Base-by-base conservation (phyloP, 2,888 invertebrate species). In the Pycnomerus fuliginosus region DNA sequence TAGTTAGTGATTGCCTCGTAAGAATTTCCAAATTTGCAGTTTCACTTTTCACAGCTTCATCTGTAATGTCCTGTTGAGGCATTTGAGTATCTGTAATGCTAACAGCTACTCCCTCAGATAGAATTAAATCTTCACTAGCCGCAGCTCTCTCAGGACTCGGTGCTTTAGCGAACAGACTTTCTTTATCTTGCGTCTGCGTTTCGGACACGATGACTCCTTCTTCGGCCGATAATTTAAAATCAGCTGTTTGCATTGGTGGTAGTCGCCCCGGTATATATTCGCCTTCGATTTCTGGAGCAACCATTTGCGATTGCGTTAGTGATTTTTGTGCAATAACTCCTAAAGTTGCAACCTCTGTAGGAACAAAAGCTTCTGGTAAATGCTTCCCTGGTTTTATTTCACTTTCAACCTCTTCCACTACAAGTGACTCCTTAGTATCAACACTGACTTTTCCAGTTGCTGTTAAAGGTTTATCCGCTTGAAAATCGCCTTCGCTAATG, bases 351-450 rank as follows among this genome's bases (percentile, higher is more conserved):
- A 80, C 76, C 78, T 89, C 88, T 1, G 88, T 88, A 0, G 88
- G 84, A 1, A 88, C 87, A 62, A 88, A 84, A 33, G 85, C 69
- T 70, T 88, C 86, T 2, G 88, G 87, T 64, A 86, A 82, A 64
- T 86, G 87, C 72, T 87, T 87, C 8, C 83, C 84, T 4, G 87
- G 84, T 65, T 84, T 85, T 44, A 82, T 81, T 72, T 84, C 83
- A 2, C 83, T 72, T 55, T 82, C 75, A 15, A 83, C 79, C 75
- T 88, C 85, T 39, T 81, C 83, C 3, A 88, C 74, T 57, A 80
- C 74, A 40, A 87, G 34, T 7, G 84, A 75, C 69, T 87, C 85
- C 20, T 76, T 72, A 28, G 83, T 70, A 52, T 80, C 78, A 32
- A 87, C 75, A 48, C 81, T 80, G 5, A 83, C 64, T 65, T 80